These are phyloP conservation scores for Falco naumanni DNA, from an alignment of 2,797 vertebrate species.

Conservation along the genomic window DNA sequence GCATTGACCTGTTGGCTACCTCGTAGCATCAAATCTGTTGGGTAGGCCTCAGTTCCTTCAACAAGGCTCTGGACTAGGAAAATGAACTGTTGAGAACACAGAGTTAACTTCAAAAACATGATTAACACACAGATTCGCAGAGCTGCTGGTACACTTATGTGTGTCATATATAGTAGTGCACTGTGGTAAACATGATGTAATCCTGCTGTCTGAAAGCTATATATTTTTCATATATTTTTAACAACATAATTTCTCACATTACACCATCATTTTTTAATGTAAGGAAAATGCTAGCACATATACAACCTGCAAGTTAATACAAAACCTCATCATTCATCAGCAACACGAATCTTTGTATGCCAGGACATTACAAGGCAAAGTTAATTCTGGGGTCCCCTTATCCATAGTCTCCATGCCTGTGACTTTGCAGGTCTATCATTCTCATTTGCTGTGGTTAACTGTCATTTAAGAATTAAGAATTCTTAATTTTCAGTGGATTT, in stretches of 20 bases:
- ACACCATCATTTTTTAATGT: not conserved
- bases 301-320: not conserved
- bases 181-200: not conserved
- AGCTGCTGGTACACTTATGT: not conserved
- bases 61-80: not conserved
- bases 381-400: not conserved
- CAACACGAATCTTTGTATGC: accelerated
- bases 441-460: not conserved
- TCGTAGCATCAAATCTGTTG: not conserved
- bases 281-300: not conserved
- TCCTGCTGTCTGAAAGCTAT: not conserved
- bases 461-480: not conserved
- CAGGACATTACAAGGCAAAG: not conserved
- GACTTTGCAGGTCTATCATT: not conserved
- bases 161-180: not conserved
- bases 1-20: not conserved
- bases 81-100: not conserved
- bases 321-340: not conserved
- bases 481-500: not conserved
- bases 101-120: not conserved
- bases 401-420: not conserved
- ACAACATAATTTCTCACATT: not conserved
- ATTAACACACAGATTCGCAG: not conserved
- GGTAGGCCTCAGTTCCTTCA: not conserved
- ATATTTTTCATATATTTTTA: not conserved